Base-by-base conservation (phyloP, 23 tunicate genomes). In the Trididemnum clinides region DNA sequence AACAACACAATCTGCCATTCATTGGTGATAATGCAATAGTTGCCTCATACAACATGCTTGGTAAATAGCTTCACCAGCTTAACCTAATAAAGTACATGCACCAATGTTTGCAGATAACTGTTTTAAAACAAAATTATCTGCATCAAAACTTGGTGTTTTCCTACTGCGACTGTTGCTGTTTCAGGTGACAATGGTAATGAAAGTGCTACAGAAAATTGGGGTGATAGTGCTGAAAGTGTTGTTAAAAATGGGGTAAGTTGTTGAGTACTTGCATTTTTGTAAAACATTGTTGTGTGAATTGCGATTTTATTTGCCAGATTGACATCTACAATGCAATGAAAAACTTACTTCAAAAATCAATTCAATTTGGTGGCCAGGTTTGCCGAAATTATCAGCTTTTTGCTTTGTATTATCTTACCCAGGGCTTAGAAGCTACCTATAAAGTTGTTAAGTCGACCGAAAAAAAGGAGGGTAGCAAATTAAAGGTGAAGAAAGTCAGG, bases 231-330 rank as follows among this genome's bases (percentile, higher is more conserved):
- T 28, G 27, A 37, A 51, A 50, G 31, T 23, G 34, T 71, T 71
- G 80, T 71, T 19, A 83, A 69, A 50, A 80, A 83, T 51, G 80
- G 78, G 64, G 87, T 83, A 69, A 69, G 87, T 6, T n/a, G 7
- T 63, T 12, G 20, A 6, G 77, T 70, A 7, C 19, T n/a, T 26
- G 54, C 54, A 44, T 7, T 10, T 7, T 44, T 7, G 15, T 44
- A 44, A 44, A 44, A 15, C 15, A 44, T 44, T 44, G 54, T 7
- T 7, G 54, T 44, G 15, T 7, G 15, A 44, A 7, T 44, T 10
- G 10, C 15, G 54, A 44, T 44, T 44, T 7, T 44, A 44, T 44
- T 59, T 59, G 20, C 22, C 34, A 82, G 87, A 38, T 83, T 39
- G 39, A 51, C 26, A 34, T 83, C 1, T 83, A 51, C 34, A 20